phyloP scores from a whole-genome alignment of 2,888 invertebrate species.

The Drosophila prolongata region DNA sequence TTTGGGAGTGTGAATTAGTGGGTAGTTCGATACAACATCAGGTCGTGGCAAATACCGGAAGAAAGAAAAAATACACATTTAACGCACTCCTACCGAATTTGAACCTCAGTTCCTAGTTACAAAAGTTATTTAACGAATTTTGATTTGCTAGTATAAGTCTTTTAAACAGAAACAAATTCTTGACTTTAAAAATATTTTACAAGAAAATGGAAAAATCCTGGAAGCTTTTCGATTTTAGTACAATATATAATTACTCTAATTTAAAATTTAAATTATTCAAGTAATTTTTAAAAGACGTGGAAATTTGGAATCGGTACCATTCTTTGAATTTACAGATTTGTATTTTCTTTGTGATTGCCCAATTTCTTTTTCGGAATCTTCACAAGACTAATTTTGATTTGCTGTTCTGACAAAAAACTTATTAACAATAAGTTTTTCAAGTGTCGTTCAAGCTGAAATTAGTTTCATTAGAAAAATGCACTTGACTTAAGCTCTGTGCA shows the following conservation, averaged over 20 bases:
- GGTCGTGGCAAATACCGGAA: conserved; percentile 50
- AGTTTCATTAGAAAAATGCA: neutral
- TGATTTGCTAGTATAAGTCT: neutral
- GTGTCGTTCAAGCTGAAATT: neutral
- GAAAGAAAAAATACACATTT: conserved; percentile 74
- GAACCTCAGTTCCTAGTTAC: neutral
- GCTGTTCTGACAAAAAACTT: neutral
- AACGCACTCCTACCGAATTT: conserved; percentile 26
- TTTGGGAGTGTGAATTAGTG: conserved; percentile 37
- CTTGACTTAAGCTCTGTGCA: neutral
- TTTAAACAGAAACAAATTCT: too few relatives aligned
- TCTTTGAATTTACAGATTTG: too few relatives aligned
- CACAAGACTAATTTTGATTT: neutral
- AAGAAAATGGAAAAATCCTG: too few relatives aligned
- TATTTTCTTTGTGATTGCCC: too few relatives aligned
- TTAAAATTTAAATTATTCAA: neutral
- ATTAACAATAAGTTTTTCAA: neutral
- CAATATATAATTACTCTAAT: neutral
- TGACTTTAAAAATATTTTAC: too few relatives aligned
- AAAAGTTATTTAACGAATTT: neutral
- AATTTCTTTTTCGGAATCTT: too few relatives aligned
- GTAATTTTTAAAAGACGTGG: too few relatives aligned
- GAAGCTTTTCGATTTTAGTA: neutral
- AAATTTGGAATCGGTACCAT: too few relatives aligned
- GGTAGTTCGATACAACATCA: conserved; percentile 13